Base-by-base conservation (phyloP, 2,888 invertebrate species). In the Acanthococcus lagerstroemiae region DNA sequence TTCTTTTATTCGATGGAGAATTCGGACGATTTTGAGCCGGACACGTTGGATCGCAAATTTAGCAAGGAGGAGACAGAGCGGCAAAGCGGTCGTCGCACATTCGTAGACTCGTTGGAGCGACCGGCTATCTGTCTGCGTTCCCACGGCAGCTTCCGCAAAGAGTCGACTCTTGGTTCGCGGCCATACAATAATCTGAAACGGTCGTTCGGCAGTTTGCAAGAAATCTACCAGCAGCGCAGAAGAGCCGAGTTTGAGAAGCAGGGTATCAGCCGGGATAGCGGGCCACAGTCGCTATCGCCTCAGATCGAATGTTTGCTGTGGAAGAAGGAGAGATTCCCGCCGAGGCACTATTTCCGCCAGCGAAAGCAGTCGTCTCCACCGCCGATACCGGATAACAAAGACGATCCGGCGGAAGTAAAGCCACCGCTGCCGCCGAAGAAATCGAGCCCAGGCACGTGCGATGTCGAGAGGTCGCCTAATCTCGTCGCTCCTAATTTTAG, bases 21-120 rank as follows among this genome's bases (percentile, higher is more conserved):
- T 72, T 88, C 88, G 1, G 88, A 88, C 72, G 85, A 84, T 65
- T 91, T 89, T 72, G 91, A 91, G 75, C 90, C 90, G 0, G 90
- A 91, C 70, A 91, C 91, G 0, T 78, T 91, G 66, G 91, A 91
- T 73, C 80, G 90, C 25, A 90, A 90, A 73, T 52, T 61, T 6
- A 52, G 22, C 24, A 27, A 52, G 17, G 63, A 63, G 9, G 37
- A 37, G 6, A 24, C 26, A 19, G 26, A 48, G 15, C 24, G 24
- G 22, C 22, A 26, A 22, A 19, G 15, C 12, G 21, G 19, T 50
- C 12, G 21, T 30, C 52, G 25, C n/a, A 61, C 48, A 19, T 45
- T 61, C 3, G 54, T 66, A 4, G 67, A 69, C 9, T 58, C 63
- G 7, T 52, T 65, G 1, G 67, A 67, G 9, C 44, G 55, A 6